A percentile compares a stretch with the other conserved stretches of the same genome.
Evolutionary conservation across 1,140 invertebrate genomes (phyloP).

Genomic region (Ceratitis capitata): DNA sequence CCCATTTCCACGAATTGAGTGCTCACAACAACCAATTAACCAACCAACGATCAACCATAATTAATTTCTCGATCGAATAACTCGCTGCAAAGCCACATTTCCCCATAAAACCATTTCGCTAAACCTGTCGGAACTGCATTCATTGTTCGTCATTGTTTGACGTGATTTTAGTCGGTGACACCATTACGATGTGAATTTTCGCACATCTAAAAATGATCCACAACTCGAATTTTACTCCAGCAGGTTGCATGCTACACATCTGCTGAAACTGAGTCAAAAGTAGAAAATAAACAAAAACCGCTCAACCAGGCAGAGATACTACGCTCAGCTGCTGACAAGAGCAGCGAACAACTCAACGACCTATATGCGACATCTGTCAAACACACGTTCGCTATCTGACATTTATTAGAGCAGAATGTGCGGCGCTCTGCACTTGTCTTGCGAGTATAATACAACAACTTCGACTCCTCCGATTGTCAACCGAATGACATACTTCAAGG

Average conservation of each 20-base stretch:
- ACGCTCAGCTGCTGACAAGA: background rate
- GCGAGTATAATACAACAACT: background rate
- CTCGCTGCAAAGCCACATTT: background rate
- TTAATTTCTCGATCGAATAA: background rate
- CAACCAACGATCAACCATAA: background rate
- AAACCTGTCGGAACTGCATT: background rate
- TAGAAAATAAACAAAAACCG: background rate
- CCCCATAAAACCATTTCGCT: background rate
- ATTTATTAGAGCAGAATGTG: background rate
- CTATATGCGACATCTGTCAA: background rate
- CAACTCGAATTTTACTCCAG: background rate
- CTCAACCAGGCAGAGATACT: background rate
- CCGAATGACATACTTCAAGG: background rate
- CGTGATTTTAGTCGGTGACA: background rate
- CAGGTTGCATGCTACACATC: background rate
- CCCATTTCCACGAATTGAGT: background rate
- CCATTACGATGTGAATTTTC: constrained; percentile 3
- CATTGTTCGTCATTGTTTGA: background rate
- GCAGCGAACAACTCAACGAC: background rate
- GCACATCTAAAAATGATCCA: background rate
- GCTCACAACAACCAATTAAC: background rate
- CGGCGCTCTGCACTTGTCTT: background rate
- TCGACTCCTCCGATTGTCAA: background rate
- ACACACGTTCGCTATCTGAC: background rate
- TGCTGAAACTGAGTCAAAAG: background rate